These are phyloP conservation scores for Tonatia bakeri DNA, from an alignment of 2,113 vertebrate genomes.

Conservation along the genomic window DNA sequence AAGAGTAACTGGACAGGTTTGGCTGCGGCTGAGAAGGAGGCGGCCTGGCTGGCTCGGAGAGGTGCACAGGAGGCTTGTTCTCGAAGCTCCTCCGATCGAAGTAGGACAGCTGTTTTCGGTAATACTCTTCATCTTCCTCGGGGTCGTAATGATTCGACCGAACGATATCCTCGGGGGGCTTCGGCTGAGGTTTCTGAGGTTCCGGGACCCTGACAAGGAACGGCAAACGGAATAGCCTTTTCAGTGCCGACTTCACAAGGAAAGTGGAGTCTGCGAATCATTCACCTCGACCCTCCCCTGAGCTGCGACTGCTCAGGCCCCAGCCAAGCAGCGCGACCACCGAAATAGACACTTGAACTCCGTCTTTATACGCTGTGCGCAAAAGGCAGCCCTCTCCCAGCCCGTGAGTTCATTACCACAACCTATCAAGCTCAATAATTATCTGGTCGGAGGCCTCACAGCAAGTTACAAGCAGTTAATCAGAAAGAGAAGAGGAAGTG, in stretches of 20 bases:
- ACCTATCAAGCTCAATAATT: background rate
- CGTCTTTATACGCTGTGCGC: rapidly evolving
- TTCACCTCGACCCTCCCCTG: background rate
- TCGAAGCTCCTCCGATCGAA: conserved; percentile 96
- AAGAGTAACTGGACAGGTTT: conserved; percentile 85
- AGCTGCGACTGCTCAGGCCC: background rate
- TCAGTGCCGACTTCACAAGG: background rate
- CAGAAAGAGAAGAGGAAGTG: background rate
- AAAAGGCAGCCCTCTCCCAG: background rate
- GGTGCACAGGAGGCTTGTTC: conserved; percentile 87
- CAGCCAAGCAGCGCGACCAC: background rate
- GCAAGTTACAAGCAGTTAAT: background rate
- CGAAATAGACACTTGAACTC: background rate
- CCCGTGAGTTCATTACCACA: background rate
- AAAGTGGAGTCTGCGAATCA: background rate
- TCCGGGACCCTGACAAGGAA: conserved; percentile 86
- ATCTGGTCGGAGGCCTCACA: background rate
- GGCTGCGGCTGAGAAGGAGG: conserved; percentile 86
- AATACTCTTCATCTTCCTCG: conserved; percentile 97
- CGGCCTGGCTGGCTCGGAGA: conserved; percentile 88
- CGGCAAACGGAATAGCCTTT: background rate
- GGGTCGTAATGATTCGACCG: conserved; percentile 94
- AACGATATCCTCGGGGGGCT: conserved; percentile 89
- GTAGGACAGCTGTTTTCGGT: conserved; percentile 96
- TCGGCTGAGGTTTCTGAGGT: conserved; percentile 93